Evolutionary conservation across 1,140 invertebrate genomes (phyloP).

Genomic region (Meloidogyne chitwoodi): DNA sequence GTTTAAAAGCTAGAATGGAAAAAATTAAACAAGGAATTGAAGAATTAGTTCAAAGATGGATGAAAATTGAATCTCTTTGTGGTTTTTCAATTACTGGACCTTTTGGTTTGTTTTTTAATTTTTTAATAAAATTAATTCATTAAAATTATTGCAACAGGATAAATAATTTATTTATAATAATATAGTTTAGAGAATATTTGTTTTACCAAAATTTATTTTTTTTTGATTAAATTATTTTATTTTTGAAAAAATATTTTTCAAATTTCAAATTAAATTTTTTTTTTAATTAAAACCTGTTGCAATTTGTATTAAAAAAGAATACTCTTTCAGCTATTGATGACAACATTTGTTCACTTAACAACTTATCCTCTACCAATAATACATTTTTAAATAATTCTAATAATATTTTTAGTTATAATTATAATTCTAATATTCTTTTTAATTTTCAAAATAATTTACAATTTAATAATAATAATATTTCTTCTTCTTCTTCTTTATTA

Average conservation of each 20-base stretch:
- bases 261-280: background rate
- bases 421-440: background rate
- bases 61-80: constrained; percentile 52
- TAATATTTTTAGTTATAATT: background rate
- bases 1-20: constrained; percentile 54
- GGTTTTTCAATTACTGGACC: constrained; percentile 53
- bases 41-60: constrained; percentile 53
- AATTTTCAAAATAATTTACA: background rate
- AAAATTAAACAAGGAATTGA: constrained; percentile 49
- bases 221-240: no score
- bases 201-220: no score
- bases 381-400: background rate
- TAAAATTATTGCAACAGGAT: no score
- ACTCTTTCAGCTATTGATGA: constrained; percentile 2
- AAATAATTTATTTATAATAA: no score
- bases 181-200: no score
- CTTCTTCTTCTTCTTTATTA: background rate
- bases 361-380: background rate
- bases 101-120: constrained; percentile 30
- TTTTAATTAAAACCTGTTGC: background rate
- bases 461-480: background rate
- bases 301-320: background rate
- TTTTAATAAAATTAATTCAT: no score
- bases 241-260: background rate
- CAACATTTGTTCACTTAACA: background rate